Percentiles rank a stretch among this genome's conserved stretches.
Conservation (phyloP, 2,113 vertebrate genomes). For the Otus sunia region DNA sequence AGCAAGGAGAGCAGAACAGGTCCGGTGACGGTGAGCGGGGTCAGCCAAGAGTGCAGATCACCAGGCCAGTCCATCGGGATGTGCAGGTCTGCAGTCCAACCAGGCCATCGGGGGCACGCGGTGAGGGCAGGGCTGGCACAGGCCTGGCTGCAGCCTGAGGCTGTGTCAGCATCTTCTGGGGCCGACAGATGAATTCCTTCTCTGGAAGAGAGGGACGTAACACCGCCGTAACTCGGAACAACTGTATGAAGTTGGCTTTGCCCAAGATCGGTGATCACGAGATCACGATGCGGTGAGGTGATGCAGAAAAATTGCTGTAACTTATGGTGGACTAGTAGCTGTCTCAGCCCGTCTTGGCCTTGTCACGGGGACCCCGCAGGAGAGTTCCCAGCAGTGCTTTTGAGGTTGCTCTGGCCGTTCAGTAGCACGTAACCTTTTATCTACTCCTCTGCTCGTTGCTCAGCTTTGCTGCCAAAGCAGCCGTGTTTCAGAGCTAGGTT, state of each 20-base stretch:
- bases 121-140: not conserved
- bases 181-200: not conserved
- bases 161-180: not conserved
- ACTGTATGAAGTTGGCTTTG: not conserved
- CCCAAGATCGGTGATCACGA: no score
- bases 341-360: not conserved
- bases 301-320: not conserved
- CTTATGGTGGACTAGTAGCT: not conserved
- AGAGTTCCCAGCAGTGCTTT: not conserved
- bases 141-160: not conserved
- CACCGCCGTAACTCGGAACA: accelerated
- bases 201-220: not conserved
- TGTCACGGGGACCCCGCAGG: not conserved
- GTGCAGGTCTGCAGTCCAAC: not conserved
- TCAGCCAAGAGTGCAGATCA: not conserved
- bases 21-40: accelerated
- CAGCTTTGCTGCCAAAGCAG: not conserved
- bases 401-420: not conserved
- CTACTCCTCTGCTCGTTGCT: accelerated
- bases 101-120: accelerated
- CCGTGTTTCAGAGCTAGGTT: accelerated
- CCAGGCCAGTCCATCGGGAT: accelerated
- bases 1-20: not conserved
- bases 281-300: accelerated
- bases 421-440: not conserved